Conservation (phyloP, 2,113 vertebrate genomes). For the Orthonyx spaldingii region DNA sequence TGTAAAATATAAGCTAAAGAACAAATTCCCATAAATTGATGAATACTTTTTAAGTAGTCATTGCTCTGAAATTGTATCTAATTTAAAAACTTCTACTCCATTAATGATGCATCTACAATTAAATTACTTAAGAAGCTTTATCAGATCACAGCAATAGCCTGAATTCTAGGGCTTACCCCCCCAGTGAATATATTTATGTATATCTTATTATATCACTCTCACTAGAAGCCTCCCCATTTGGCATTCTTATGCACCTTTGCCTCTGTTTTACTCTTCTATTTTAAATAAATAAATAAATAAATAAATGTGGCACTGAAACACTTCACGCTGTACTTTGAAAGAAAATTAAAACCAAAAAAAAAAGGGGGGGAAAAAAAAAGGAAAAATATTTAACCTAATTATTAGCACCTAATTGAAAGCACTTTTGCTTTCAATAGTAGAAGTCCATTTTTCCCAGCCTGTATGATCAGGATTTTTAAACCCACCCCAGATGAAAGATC, state of each 20-base stretch:
- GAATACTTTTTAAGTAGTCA: not conserved
- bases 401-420: too few species aligned
- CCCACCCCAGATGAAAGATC: not conserved
- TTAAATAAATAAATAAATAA: not conserved
- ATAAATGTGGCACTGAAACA: not conserved
- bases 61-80: slow-evolving; percentile 10
- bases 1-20: slow-evolving; percentile 36
- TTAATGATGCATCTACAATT: slow-evolving; percentile 53
- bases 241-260: not conserved
- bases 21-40: slow-evolving; percentile 39
- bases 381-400: not conserved
- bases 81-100: slow-evolving; percentile 27
- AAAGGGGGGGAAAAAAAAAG: accelerated
- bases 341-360: not conserved
- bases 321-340: not conserved
- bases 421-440: not conserved
- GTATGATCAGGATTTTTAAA: not conserved
- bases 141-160: slow-evolving; percentile 46
- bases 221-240: not conserved
- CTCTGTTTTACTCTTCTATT: not conserved
- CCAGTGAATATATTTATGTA: slow-evolving; percentile 24
- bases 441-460: not conserved
- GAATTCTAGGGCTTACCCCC: slow-evolving; percentile 22
- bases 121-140: slow-evolving; percentile 54
- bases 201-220: not conserved